Percentiles rank a stretch among this genome's conserved stretches.
Conservation (phyloP, 2,888 invertebrate genomes). For the Caenorhabditis sp. region DNA sequence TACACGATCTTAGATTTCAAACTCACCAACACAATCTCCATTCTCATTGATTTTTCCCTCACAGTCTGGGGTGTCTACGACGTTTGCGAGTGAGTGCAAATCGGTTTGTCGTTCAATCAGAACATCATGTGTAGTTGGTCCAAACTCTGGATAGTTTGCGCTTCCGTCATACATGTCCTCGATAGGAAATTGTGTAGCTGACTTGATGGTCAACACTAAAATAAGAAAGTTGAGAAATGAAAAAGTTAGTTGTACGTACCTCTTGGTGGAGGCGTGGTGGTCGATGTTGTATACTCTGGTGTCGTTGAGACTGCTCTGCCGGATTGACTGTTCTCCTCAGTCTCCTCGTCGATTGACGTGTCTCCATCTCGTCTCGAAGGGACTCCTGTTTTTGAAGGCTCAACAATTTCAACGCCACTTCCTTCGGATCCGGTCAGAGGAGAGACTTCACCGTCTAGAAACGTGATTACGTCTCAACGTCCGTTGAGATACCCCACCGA, state of each 20-base stretch:
- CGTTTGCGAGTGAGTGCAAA: conserved; percentile 17
- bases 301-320: neutral
- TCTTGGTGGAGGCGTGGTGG: conserved; percentile 7
- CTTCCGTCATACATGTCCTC: conserved; percentile 43
- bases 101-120: conserved; percentile 30
- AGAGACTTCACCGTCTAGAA: conserved; percentile 54
- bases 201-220: conserved; percentile 6
- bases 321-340: neutral
- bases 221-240: neutral
- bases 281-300: conserved; percentile 10
- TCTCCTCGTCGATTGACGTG: neutral
- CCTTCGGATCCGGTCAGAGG: conserved; percentile 64
- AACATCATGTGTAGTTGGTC: conserved; percentile 52
- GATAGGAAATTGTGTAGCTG: conserved; percentile 9
- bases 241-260: neutral
- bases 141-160: conserved; percentile 20
- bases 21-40: conserved; percentile 58
- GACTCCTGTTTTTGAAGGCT: conserved; percentile 51
- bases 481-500: conserved; percentile 55
- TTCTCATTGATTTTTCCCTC: conserved; percentile 49
- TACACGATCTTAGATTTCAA: neutral
- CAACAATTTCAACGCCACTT: conserved; percentile 54
- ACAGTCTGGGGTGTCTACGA: conserved; percentile 53
- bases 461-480: conserved; percentile 41
- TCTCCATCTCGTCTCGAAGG: conserved; percentile 18